phyloP scores from a whole-genome alignment of 2,113 vertebrate genomes.

The Plecturocebus donacophilus region DNA sequence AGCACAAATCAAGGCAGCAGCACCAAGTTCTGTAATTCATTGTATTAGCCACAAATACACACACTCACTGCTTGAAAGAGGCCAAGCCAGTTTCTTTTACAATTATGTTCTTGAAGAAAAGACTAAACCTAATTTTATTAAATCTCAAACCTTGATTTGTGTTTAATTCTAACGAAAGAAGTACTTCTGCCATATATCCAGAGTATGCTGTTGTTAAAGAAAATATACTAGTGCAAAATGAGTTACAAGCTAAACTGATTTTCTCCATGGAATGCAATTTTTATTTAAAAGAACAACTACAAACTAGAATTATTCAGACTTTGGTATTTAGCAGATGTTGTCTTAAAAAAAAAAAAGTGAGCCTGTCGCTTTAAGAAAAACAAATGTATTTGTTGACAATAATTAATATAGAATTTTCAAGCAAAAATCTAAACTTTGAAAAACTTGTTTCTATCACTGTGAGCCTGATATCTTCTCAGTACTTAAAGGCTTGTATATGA shows the following conservation, averaged over 20 bases:
- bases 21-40: not conserved
- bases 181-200: not conserved
- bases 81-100: not conserved
- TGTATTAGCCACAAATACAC: not conserved
- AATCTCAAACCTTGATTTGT: not conserved
- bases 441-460: not conserved
- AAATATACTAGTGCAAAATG: not conserved
- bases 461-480: not conserved
- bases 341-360: not conserved
- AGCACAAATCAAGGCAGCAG: not conserved
- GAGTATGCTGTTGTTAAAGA: not conserved
- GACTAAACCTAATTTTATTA: not conserved
- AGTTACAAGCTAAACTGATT: not conserved
- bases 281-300: slow-evolving; percentile 1
- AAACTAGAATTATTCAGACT: not conserved
- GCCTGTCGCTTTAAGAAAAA: not conserved
- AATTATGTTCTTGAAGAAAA: not conserved
- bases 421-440: not conserved
- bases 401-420: slow-evolving; percentile 11
- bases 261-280: not conserved
- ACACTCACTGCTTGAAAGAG: not conserved
- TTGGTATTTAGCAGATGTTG: not conserved
- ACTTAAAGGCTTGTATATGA: not conserved
- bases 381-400: not conserved
- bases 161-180: not conserved